Evolutionary conservation across 2,113 vertebrate species (phyloP).

Genomic region (Vidua chalybeata): DNA sequence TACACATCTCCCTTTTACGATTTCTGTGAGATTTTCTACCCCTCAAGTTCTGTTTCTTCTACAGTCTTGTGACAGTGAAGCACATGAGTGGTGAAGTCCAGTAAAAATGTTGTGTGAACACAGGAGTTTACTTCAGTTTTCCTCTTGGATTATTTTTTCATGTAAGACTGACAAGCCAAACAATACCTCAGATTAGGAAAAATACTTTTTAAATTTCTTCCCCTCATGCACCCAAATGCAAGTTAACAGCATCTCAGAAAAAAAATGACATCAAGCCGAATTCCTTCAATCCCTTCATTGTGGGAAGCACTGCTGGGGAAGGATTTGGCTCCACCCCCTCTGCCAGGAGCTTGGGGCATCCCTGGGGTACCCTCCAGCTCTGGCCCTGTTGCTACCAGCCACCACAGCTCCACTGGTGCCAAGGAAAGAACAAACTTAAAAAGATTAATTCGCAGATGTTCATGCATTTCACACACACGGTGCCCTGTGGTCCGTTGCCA

Average conservation of each 20-base stretch:
- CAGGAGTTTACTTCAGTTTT: constrained; percentile 51
- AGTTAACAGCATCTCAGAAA: constrained; percentile 55
- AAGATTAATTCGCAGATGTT: constrained; percentile 85
- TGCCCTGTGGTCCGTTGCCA: constrained; percentile 91
- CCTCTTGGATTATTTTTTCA: constrained; percentile 47
- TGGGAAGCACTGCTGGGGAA: constrained; percentile 38
- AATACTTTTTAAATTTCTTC: constrained; percentile 59
- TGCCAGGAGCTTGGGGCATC: constrained; percentile 65
- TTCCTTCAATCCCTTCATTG: constrained; percentile 56
- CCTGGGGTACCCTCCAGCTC: constrained; percentile 68
- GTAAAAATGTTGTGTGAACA: constrained; percentile 17
- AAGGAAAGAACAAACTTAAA: constrained; percentile 81
- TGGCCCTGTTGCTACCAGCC: constrained; percentile 14
- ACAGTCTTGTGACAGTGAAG: background rate
- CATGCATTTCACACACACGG: constrained; percentile 86
- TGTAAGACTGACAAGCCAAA: constrained; percentile 50
- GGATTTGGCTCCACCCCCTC: constrained; percentile 65
- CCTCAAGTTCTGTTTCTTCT: background rate
- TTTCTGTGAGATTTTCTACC: background rate
- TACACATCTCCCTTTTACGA: background rate
- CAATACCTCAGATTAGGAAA: constrained; percentile 56
- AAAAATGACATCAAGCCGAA: constrained; percentile 50
- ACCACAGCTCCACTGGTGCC: constrained; percentile 60
- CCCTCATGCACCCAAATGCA: constrained; percentile 52
- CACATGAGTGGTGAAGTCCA: background rate